These are phyloP conservation scores for Sussaba pulchella DNA, from an alignment of 2,888 invertebrate genomes.

Conservation along the genomic window DNA sequence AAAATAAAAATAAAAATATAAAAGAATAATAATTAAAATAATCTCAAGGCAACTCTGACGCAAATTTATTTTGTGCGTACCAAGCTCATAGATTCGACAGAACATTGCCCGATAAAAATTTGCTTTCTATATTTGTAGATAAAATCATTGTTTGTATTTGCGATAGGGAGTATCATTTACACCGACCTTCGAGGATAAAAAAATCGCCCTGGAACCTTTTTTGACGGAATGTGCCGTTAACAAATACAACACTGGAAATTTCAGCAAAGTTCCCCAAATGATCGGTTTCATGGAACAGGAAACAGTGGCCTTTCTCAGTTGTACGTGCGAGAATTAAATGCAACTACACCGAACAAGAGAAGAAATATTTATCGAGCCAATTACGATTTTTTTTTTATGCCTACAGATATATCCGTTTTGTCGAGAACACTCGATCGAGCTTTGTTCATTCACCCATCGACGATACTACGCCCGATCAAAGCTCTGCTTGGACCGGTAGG, in stretches of 20 bases:
- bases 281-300: conserved; percentile 85
- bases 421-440: too few relatives aligned
- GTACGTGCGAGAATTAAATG: conserved; percentile 31
- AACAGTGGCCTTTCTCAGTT: conserved; percentile 43
- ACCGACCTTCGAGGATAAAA: conserved; percentile 85
- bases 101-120: too few relatives aligned
- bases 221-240: conserved; percentile 83
- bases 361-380: not conserved
- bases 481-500: not conserved
- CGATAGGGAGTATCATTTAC: conserved; percentile 81
- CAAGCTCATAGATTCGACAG: too few relatives aligned
- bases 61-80: too few relatives aligned
- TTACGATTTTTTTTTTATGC: not conserved
- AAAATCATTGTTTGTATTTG: not conserved
- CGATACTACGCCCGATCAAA: too few relatives aligned
- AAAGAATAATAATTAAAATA: too few relatives aligned
- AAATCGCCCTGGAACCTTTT: conserved; percentile 84
- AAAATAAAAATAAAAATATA: not conserved
- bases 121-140: too few relatives aligned
- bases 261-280: conserved; percentile 85
- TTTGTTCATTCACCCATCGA: too few relatives aligned
- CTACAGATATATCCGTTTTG: not conserved
- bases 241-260: conserved; percentile 83
- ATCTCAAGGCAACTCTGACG: too few relatives aligned
- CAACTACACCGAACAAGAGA: not conserved